Percentiles rank a stretch among this genome's conserved stretches.
These are phyloP conservation scores for Drosophila repletoides DNA, from an alignment of 1,140 invertebrate species.

Conservation along the genomic window DNA sequence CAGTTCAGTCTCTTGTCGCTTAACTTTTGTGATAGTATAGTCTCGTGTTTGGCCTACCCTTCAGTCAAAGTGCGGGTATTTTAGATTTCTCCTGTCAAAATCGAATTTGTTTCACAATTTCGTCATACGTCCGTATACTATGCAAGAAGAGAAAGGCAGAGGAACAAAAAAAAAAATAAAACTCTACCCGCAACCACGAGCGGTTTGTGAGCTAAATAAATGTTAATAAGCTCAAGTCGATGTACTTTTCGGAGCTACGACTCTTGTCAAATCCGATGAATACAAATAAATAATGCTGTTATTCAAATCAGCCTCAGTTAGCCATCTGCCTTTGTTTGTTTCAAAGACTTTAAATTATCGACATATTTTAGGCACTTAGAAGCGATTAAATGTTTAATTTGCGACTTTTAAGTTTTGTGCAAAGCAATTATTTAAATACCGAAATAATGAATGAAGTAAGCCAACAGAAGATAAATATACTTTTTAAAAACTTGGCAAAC, in stretches of 20 bases:
- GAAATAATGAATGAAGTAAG: no score
- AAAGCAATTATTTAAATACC: neutral
- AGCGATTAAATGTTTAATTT: neutral
- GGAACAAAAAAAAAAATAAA: neutral
- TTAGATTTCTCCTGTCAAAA: slow-evolving; percentile 40
- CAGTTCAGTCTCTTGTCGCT: slow-evolving; percentile 41
- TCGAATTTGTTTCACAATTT: slow-evolving; percentile 63
- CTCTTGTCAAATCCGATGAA: slow-evolving; percentile 37
- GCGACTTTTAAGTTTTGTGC: neutral
- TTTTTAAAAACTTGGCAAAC: no score
- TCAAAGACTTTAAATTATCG: slow-evolving; percentile 28
- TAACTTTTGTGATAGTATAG: slow-evolving; percentile 52
- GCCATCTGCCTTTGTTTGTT: slow-evolving; percentile 7
- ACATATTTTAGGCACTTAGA: slow-evolving; percentile 12
- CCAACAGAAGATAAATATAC: no score
- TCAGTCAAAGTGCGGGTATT: slow-evolving; percentile 13
- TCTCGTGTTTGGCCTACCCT: slow-evolving; percentile 13
- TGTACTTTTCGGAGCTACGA: slow-evolving; percentile 42
- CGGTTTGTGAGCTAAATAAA: slow-evolving; percentile 57
- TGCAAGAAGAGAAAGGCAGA: neutral
- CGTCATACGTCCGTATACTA: slow-evolving; percentile 15
- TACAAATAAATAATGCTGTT: slow-evolving; percentile 70
- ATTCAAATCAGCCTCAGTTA: slow-evolving; percentile 32
- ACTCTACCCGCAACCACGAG: slow-evolving; percentile 16
- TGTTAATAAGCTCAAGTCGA: slow-evolving; percentile 71